phyloP scores from a whole-genome alignment of 1,140 invertebrate species.

The Ceratosolen fusciceps region DNA sequence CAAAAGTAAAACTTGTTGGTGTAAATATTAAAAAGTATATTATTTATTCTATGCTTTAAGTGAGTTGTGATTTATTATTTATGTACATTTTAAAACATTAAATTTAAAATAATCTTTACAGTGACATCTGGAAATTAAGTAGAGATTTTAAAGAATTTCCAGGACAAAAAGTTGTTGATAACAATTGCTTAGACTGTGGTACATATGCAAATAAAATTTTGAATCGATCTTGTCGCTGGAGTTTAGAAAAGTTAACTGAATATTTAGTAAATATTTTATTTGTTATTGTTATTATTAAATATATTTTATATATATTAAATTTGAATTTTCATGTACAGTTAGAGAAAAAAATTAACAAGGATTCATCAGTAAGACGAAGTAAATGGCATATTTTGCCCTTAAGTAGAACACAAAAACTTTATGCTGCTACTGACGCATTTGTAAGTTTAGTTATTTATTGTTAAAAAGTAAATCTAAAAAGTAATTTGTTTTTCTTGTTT shows the following conservation, averaged over 20 bases:
- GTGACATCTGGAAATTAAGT: conserved; percentile 76
- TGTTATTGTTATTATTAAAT: background rate
- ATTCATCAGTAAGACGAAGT: conserved; percentile 74
- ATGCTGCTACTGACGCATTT: conserved; percentile 80
- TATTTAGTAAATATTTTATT: conserved; percentile 69
- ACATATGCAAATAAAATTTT: conserved; percentile 73
- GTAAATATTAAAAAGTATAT: conserved; percentile 78
- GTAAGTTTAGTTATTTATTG: conserved; percentile 67
- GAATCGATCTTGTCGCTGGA: conserved; percentile 74
- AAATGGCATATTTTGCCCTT: conserved; percentile 76
- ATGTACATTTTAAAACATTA: background rate
- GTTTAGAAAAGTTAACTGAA: conserved; percentile 74
- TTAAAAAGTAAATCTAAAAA: conserved; percentile 26
- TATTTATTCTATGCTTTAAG: conserved; percentile 6
- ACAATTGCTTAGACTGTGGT: conserved; percentile 76
- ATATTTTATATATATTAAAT: conserved; percentile 27
- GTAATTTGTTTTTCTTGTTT: conserved; percentile 6
- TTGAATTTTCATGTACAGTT: conserved; percentile 61
- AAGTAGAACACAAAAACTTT: conserved; percentile 72
- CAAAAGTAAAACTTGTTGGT: conserved; percentile 75
- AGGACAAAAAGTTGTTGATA: conserved; percentile 70
- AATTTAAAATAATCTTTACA: conserved; percentile 55
- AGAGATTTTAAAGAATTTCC: conserved; percentile 76
- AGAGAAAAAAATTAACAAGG: conserved; percentile 72
- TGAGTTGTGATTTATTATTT: conserved; percentile 46